Evolutionary conservation across 2,888 invertebrate genomes (phyloP).

Genomic region (Smittia aterrima): DNA sequence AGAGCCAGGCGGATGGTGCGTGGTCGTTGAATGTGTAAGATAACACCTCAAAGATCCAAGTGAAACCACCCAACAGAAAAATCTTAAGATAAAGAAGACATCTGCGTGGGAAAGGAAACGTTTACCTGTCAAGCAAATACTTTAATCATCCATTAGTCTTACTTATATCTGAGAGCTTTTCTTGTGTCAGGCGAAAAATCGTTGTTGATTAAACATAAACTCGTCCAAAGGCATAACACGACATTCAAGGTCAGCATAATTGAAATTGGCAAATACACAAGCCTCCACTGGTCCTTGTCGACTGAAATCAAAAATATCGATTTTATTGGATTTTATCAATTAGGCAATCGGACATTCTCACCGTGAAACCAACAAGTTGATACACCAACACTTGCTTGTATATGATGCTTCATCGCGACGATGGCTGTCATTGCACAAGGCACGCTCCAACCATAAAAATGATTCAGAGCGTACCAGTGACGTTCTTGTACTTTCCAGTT

Average conservation of each 20-base stretch:
- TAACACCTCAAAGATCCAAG: constrained; percentile 69
- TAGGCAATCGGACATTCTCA: constrained; percentile 51
- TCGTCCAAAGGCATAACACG: constrained; percentile 60
- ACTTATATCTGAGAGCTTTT: constrained; percentile 61
- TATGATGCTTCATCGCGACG: constrained; percentile 52
- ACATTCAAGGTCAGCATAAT: constrained; percentile 60
- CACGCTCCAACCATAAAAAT: constrained; percentile 55
- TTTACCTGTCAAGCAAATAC: not conserved
- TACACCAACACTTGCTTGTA: constrained; percentile 59
- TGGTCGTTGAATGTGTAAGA: constrained; percentile 48
- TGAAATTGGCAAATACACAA: constrained; percentile 67
- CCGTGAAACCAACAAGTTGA: constrained; percentile 65
- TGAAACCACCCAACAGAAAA: constrained; percentile 67
- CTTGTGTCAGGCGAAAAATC: constrained; percentile 57
- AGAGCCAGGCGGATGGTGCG: constrained; percentile 49
- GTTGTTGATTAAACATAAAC: constrained; percentile 58
- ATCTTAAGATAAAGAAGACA: constrained; percentile 64
- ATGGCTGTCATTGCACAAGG: constrained; percentile 52
- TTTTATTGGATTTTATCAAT: not conserved
- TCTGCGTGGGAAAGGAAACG: constrained; percentile 53
- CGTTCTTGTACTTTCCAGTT: constrained; percentile 44
- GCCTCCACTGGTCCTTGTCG: constrained; percentile 60
- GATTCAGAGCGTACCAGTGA: constrained; percentile 50
- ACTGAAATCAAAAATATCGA: constrained; percentile 51
- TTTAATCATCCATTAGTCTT: constrained; percentile 42